Conservation (phyloP, 2,888 invertebrate species). For the Clivina fossor region DNA sequence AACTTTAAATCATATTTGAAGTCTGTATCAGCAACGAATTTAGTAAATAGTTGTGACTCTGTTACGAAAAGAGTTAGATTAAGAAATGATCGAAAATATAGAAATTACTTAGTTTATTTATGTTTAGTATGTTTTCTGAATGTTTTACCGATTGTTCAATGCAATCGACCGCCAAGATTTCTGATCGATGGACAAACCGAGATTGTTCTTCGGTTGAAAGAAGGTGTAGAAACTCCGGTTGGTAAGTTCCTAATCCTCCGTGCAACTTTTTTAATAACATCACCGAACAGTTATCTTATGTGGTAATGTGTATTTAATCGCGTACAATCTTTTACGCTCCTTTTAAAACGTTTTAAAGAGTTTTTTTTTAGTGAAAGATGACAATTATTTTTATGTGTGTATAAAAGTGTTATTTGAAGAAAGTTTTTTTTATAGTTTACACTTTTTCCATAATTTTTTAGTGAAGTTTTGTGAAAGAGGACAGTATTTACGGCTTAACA, state of each 20-base stretch:
- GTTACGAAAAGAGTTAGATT: slow-evolving; percentile 10
- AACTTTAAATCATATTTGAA: too few species aligned
- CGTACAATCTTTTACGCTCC: slow-evolving; percentile 12
- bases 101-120: slow-evolving; percentile 10
- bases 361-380: neutral
- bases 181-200: slow-evolving; percentile 86
- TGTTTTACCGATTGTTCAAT: slow-evolving; percentile 42
- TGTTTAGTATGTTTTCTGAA: slow-evolving; percentile 6
- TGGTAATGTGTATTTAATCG: slow-evolving; percentile 7
- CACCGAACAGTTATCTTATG: slow-evolving; percentile 5
- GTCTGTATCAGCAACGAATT: slow-evolving; percentile 14
- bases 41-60: too few species aligned
- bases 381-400: slow-evolving; percentile 4
- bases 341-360: neutral
- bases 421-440: slow-evolving; percentile 10
- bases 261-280: slow-evolving; percentile 38
- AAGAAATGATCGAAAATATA: slow-evolving; percentile 7
- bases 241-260: too few species aligned
- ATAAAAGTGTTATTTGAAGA: slow-evolving; percentile 10
- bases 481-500: too few species aligned
- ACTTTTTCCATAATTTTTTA: too few species aligned
- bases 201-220: slow-evolving; percentile 86
- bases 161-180: slow-evolving; percentile 84
- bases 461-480: too few species aligned
- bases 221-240: slow-evolving; percentile 81